These are phyloP conservation scores for Recurvirostra avosetta DNA, from an alignment of 2,113 vertebrate species.

Conservation along the genomic window DNA sequence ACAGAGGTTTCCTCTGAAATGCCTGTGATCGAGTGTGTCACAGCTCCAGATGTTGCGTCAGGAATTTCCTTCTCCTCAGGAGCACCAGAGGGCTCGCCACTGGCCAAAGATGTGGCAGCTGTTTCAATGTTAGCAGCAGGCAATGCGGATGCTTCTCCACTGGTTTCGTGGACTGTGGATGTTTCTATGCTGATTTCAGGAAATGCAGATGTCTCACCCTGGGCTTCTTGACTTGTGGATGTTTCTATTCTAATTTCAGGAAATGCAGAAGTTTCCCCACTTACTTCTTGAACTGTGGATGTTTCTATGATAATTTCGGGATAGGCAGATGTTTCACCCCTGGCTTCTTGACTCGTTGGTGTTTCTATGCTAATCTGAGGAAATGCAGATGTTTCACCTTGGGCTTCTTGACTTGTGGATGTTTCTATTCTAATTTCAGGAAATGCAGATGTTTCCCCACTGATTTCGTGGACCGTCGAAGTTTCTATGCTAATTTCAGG, in stretches of 20 bases:
- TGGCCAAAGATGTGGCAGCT: neutral
- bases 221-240: neutral
- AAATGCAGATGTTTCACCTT: conserved; percentile 45
- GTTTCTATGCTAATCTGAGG: neutral
- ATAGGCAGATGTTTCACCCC: conserved; percentile 37
- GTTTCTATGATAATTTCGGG: conserved; percentile 37
- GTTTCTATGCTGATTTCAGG: conserved; percentile 60
- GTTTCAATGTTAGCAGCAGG: neutral
- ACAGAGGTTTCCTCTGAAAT: conserved; percentile 61
- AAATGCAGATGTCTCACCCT: conserved; percentile 1
- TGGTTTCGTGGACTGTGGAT: conserved; percentile 39
- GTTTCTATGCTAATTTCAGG: conserved; percentile 5
- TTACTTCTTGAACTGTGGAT: neutral
- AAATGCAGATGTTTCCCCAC: conserved; percentile 45
- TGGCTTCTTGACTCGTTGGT: conserved; percentile 2
- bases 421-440: conserved; percentile 65
- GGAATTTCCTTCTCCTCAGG: conserved; percentile 48
- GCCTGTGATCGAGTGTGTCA: neutral
- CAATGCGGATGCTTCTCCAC: conserved; percentile 28
- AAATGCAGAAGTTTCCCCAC: conserved; percentile 4
- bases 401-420: conserved; percentile 50
- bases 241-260: conserved; percentile 67
- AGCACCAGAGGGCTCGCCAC: conserved; percentile 41
- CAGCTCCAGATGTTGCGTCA: conserved; percentile 33
- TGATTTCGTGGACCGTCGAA: neutral